Evolutionary conservation across 2,888 invertebrate genomes (phyloP), one percentile per base, ranked within the genome.

Genomic region (Cephus pygmeus): DNA sequence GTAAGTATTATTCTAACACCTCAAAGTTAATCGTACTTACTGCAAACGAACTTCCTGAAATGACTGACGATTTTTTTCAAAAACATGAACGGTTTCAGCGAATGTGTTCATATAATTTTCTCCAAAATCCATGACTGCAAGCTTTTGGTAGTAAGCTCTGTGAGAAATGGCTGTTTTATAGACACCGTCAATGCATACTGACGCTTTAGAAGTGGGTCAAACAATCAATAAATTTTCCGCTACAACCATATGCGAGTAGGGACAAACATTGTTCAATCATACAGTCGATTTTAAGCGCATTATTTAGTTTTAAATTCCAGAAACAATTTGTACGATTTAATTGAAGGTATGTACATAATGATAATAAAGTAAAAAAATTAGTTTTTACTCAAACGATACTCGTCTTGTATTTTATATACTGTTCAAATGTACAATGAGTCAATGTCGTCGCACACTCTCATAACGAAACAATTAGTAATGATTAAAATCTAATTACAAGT

Each of bases 181-280:
- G 36, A 69, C 56, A 36, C 40, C 69, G 71, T 75, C 40, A 75
- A 77, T 74, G 69, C 69, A 75, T 77, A 71, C 34, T 71, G 31
- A 1, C 23, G 79, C 79, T 83, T 79, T 81, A 81, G 76, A 79
- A 78, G 69, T 76, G 75, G 78, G n/a, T 81, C 81, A 82, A 34
- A 40, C 79, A 76, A 80, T 79, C 76, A 80, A 81, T 76, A 76
- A 79, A 73, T 73, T 73, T 75, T 68, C 78, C 69, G 69, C 75
- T 30, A 76, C 69, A 76, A 36, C n/a, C 23, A 36, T 69, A 76
- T 81, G 80, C 78, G 80, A 75, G 56, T 76, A 78, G 75, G 69
- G 69, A 40, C 34, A 30, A 71, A 75, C 12, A 75, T 75, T 77
- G 71, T 23, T 75, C 30, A 34, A 71, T 69, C 31, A 77, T 36